Conservation (phyloP, 2,888 invertebrate species). For the Nephrotoma appendiculata region DNA sequence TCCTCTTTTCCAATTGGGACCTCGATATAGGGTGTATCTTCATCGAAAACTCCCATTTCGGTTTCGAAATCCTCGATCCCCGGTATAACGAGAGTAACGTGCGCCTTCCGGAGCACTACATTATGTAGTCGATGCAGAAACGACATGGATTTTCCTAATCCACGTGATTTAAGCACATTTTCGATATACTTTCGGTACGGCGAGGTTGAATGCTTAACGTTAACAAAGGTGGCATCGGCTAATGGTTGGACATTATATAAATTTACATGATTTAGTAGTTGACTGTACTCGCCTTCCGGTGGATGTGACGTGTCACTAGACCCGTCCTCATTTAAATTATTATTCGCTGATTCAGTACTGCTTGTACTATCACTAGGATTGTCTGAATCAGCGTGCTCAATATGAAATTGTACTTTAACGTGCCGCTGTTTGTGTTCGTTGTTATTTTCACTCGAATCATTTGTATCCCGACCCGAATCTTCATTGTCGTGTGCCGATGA, state of each 20-base stretch:
- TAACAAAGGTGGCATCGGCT: conserved; percentile 34
- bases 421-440: conserved; percentile 10
- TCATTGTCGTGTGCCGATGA: conserved; percentile 29
- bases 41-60: conserved; percentile 33
- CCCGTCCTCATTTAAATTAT: background rate
- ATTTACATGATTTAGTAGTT: conserved; percentile 25
- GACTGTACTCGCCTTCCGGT: conserved; percentile 12
- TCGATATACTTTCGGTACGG: conserved; percentile 67
- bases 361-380: conserved; percentile 29
- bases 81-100: conserved; percentile 50
- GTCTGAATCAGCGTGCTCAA: conserved; percentile 21
- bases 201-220: conserved; percentile 35
- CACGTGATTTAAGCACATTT: conserved; percentile 74
- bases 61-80: conserved; percentile 25
- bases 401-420: conserved; percentile 28
- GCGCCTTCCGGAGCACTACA: conserved; percentile 52
- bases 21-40: conserved; percentile 19
- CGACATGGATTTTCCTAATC: conserved; percentile 64
- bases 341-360: conserved; percentile 26
- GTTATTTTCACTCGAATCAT: background rate
- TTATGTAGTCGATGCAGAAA: conserved; percentile 62
- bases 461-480: conserved; percentile 20
- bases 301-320: background rate
- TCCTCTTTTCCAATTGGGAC: conserved; percentile 12
- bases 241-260: conserved; percentile 39